Conservation (phyloP, 2,797 vertebrate genomes). For the Rhincodon typus region DNA sequence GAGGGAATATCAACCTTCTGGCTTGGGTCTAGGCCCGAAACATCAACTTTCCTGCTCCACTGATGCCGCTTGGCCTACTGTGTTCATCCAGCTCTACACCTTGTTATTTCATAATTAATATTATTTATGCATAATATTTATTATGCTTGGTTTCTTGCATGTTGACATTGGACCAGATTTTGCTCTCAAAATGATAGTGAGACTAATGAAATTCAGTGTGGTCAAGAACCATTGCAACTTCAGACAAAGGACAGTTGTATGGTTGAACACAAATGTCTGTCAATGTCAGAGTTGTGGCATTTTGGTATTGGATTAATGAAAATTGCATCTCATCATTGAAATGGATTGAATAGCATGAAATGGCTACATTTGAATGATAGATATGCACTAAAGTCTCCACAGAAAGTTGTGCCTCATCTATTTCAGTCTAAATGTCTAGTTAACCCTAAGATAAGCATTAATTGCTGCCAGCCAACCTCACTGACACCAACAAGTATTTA, state of each 20-base stretch:
- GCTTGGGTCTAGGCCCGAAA: background rate
- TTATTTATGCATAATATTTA: no score
- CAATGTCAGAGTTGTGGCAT: background rate
- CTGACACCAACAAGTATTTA: background rate
- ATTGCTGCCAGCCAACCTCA: background rate
- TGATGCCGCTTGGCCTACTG: no score
- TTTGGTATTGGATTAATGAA: background rate
- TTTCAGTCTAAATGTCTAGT: background rate
- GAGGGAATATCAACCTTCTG: no score
- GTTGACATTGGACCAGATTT: background rate
- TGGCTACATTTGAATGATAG: background rate
- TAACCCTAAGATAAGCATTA: background rate
- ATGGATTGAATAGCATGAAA: background rate
- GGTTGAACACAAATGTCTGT: background rate
- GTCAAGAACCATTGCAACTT: background rate
- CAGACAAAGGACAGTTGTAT: background rate
- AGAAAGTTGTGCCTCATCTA: background rate
- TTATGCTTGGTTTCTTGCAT: background rate
- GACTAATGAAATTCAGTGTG: background rate
- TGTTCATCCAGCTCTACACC: no score
- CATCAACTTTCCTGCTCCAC: no score
- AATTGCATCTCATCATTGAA: background rate
- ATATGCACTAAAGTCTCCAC: background rate
- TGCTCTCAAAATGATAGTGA: background rate
- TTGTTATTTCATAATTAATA: background rate